Evolutionary conservation across 2,113 vertebrate genomes (phyloP).

Genomic region (Pimephales promelas): DNA sequence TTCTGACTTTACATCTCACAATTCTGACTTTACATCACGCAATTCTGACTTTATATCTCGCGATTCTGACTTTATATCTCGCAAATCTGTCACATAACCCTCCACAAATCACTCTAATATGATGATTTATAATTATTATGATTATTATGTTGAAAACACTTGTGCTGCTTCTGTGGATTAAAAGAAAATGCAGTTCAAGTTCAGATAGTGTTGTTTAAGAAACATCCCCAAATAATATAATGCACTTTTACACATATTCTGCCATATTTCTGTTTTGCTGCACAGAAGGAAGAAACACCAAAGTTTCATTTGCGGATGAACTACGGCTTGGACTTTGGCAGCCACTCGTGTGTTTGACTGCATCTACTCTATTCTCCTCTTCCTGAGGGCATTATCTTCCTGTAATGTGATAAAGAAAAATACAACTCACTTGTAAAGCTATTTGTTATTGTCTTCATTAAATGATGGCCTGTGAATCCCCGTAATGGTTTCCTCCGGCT

Average conservation of each 20-base stretch:
- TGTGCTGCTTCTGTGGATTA: too few relatives aligned
- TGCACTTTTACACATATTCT: not conserved
- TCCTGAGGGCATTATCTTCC: slow-evolving; percentile 34
- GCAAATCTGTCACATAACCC: too few relatives aligned
- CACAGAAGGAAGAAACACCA: not conserved
- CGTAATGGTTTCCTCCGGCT: slow-evolving; percentile 31
- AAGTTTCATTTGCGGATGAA: not conserved
- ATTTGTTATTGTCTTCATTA: slow-evolving; percentile 54
- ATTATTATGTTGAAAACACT: too few relatives aligned
- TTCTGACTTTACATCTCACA: too few relatives aligned
- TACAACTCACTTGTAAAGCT: slow-evolving; percentile 36
- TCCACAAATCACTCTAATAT: too few relatives aligned
- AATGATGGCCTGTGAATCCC: slow-evolving; percentile 43
- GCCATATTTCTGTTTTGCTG: not conserved
- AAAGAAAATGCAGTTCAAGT: too few relatives aligned
- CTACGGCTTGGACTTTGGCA: not conserved
- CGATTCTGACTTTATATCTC: too few relatives aligned
- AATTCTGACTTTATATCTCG: too few relatives aligned
- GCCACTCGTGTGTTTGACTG: not conserved
- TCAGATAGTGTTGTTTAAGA: too few relatives aligned
- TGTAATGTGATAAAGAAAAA: slow-evolving; percentile 44
- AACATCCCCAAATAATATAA: too few relatives aligned
- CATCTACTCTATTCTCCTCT: not conserved
- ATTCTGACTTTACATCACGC: too few relatives aligned
- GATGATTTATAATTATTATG: too few relatives aligned